Percentiles rank a stretch among this genome's conserved stretches.
Evolutionary conservation across 2,888 invertebrate genomes (phyloP).

Genomic region (Eupithecia vulgata): DNA sequence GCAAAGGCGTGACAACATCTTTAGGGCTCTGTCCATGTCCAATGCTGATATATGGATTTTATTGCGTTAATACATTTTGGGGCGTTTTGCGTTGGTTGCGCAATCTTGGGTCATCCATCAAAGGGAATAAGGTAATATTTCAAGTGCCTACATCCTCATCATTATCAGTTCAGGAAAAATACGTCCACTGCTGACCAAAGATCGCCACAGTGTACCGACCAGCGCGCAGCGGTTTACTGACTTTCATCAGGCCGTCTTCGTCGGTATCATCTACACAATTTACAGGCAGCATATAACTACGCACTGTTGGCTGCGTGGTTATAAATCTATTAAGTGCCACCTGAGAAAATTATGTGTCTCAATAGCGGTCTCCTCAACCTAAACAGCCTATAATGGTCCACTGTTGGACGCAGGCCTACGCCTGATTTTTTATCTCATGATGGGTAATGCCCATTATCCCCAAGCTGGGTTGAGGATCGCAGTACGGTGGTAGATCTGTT

Average conservation of each 20-base stretch:
- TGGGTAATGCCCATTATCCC: no score
- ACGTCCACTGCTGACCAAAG: background rate
- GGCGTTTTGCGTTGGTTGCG: constrained; percentile 13
- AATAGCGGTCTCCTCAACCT: no score
- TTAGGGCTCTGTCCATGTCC: constrained; percentile 47
- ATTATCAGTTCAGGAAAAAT: background rate
- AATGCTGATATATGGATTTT: constrained; percentile 48
- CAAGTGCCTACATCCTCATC: background rate
- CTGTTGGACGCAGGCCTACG: no score
- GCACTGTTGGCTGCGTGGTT: background rate
- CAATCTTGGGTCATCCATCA: constrained; percentile 9
- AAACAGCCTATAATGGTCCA: no score
- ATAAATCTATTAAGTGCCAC: background rate
- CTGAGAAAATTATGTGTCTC: background rate
- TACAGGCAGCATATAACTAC: background rate
- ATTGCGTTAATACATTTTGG: constrained; percentile 20
- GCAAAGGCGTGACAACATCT: constrained; percentile 47
- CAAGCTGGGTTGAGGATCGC: no score
- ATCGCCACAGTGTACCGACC: background rate
- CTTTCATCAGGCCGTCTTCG: background rate
- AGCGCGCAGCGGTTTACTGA: background rate
- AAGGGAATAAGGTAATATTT: background rate
- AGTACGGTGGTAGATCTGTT: no score
- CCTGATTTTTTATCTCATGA: no score
- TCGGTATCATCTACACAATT: no score